A percentile compares a stretch with the other conserved stretches of the same genome.
These are phyloP conservation scores for Hippasteria phrygiana DNA, from an alignment of 53 echinoderm and acorn worm species.

Conservation along the genomic window DNA sequence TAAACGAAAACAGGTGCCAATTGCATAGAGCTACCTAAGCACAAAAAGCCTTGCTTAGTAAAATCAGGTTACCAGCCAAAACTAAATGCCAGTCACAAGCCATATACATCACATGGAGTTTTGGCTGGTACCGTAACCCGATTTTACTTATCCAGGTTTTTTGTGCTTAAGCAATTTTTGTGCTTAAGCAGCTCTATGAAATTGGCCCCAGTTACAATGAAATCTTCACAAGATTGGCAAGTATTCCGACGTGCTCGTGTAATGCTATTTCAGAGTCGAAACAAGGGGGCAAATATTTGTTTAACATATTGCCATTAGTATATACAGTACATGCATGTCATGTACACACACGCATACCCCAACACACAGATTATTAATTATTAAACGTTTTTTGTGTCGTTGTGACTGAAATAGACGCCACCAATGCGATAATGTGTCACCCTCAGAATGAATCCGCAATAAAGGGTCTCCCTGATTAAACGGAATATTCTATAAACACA, in stretches of 20 bases:
- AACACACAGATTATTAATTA: background rate
- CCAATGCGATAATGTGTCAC: background rate
- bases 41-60: no score
- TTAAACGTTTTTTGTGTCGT: constrained; percentile 52
- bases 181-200: no score
- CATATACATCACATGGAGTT: no score
- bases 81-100: no score
- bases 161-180: no score
- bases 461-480: background rate
- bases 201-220: no score
- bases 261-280: constrained; percentile 24
- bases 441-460: background rate
- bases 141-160: no score
- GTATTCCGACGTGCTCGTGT: background rate
- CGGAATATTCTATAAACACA: constrained; percentile 6
- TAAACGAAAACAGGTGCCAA: no score
- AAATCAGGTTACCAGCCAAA: no score
- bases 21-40: no score
- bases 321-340: constrained; percentile 33
- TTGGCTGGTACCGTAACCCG: no score
- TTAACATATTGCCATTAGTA: constrained; percentile 18
- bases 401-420: background rate
- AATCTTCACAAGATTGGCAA: background rate
- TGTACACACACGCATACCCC: constrained; percentile 4
- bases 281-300: background rate